Evolutionary conservation across 1,140 invertebrate species (phyloP).

Genomic region (Argopecten irradians): DNA sequence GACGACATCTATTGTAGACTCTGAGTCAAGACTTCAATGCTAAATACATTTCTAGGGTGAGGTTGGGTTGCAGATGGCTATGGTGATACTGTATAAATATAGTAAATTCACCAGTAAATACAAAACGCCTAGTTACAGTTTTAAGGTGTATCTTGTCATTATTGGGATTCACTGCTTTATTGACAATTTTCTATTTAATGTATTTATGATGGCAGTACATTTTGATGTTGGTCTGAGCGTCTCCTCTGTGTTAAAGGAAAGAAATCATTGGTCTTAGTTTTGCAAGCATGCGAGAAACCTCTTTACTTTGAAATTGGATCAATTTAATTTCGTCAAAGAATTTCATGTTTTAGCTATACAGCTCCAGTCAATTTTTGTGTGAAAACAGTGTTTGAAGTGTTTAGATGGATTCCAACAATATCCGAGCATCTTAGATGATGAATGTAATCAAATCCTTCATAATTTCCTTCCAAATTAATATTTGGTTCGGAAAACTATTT

Average conservation of each 20-base stretch:
- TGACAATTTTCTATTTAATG: neutral
- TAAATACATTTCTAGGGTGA: no score
- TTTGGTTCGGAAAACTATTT: neutral
- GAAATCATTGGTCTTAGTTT: neutral
- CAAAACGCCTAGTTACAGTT: no score
- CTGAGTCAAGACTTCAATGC: no score
- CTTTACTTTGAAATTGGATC: neutral
- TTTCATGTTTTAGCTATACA: neutral
- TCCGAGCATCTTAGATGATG: neutral
- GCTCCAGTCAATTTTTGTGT: neutral
- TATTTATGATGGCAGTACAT: neutral
- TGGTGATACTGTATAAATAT: no score
- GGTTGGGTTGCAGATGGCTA: no score
- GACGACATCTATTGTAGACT: no score
- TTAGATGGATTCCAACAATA: neutral
- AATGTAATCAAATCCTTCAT: conserved; percentile 23
- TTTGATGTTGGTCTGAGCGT: neutral
- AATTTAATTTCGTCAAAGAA: neutral
- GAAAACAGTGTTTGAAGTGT: neutral
- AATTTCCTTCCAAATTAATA: conserved; percentile 3
- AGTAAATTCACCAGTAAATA: no score
- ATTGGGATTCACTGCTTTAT: neutral
- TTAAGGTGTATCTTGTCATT: neutral
- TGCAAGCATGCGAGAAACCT: neutral
- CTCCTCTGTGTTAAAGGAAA: neutral